phyloP scores from a whole-genome alignment of 2,113 vertebrate species.

The Rousettus leschenaultii region DNA sequence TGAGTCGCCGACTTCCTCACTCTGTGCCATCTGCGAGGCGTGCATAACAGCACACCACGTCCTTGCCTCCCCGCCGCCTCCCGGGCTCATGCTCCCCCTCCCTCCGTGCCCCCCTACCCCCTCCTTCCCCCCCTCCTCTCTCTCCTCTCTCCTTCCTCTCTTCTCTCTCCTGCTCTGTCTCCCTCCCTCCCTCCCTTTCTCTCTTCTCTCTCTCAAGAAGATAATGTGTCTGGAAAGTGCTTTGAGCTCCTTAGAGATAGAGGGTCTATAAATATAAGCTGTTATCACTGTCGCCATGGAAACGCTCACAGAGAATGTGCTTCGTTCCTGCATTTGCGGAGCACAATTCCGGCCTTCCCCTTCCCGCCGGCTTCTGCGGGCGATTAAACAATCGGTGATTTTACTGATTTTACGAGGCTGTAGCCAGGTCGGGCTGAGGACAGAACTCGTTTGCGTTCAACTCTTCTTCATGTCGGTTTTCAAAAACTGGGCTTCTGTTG shows the following conservation, averaged over 20 bases:
- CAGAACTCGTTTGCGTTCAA: neutral
- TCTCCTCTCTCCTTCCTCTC: fast-evolving
- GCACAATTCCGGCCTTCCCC: neutral
- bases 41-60: neutral
- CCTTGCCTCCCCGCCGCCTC: neutral
- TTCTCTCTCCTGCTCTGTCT: too few relatives aligned
- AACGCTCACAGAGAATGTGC: constrained; percentile 52
- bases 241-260: constrained; percentile 74
- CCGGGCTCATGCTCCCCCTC: neutral
- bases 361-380: neutral
- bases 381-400: neutral
- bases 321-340: constrained; percentile 25
- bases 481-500: neutral
- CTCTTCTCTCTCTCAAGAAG: neutral
- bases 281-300: constrained; percentile 71
- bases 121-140: too few relatives aligned
- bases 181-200: too few relatives aligned
- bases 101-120: neutral
- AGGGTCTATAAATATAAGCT: constrained; percentile 75
- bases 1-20: neutral
- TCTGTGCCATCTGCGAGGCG: constrained; percentile 42
- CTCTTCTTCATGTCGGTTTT: neutral
- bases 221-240: constrained; percentile 58
- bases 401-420: neutral
- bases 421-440: neutral